Conservation (phyloP, 2,113 vertebrate genomes). For the Egretta garzetta region DNA sequence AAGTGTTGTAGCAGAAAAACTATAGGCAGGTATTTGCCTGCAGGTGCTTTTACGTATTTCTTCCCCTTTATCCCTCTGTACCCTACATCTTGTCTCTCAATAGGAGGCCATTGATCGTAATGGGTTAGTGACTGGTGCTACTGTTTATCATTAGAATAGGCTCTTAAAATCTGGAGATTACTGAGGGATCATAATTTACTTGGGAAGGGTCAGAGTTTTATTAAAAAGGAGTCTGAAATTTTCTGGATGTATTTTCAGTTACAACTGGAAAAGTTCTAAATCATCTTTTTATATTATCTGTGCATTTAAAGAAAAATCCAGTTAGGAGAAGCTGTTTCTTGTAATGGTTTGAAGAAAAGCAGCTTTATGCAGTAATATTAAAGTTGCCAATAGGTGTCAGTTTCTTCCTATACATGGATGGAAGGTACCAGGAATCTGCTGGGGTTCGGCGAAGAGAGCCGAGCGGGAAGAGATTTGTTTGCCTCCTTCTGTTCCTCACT, state of each 20-base stretch:
- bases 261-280: not conserved
- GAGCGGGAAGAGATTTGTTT: not conserved
- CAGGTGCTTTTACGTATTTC: not conserved
- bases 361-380: conserved; percentile 36
- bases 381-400: conserved; percentile 71
- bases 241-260: not conserved
- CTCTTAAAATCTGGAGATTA: not conserved
- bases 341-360: not conserved
- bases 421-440: not conserved
- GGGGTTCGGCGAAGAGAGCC: not conserved
- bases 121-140: not conserved
- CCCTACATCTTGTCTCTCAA: fast-evolving
- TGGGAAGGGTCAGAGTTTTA: not conserved
- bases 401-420: conserved; percentile 56
- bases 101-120: not conserved
- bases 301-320: not conserved
- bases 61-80: not conserved
- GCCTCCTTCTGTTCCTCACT: not conserved
- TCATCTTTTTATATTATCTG: not conserved
- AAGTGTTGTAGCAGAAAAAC: not conserved
- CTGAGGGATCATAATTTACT: not conserved
- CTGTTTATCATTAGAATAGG: not conserved
- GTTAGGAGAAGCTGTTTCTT: not conserved
- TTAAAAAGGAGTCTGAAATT: not conserved
- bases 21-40: not conserved